These are phyloP conservation scores for Cydia strobilella DNA, from an alignment of 1,140 invertebrate species.

Conservation along the genomic window DNA sequence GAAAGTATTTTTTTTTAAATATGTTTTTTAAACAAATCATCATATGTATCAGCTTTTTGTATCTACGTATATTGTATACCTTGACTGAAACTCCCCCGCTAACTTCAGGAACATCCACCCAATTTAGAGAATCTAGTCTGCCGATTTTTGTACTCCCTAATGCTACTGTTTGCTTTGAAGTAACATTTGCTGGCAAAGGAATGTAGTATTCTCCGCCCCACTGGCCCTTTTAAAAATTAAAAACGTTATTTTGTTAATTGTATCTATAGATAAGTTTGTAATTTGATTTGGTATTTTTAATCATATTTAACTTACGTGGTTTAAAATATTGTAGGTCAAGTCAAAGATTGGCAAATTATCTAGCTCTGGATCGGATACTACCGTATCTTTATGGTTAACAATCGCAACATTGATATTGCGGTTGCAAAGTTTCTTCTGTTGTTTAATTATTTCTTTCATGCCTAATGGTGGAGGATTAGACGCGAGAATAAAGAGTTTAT, in stretches of 20 bases:
- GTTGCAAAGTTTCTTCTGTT: neutral
- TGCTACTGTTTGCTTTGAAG: constrained; percentile 11
- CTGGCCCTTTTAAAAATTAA: constrained; percentile 34
- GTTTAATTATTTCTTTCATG: neutral
- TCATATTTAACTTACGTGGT: constrained; percentile 37
- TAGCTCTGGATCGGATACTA: neutral
- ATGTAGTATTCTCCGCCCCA: constrained; percentile 44
- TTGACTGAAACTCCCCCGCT: constrained; percentile 37
- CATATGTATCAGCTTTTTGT: neutral
- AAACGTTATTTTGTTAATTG: neutral
- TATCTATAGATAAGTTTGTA: neutral
- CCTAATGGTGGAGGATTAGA: constrained; percentile 5
- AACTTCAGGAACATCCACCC: constrained; percentile 41
- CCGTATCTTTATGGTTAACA: neutral
- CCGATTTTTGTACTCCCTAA: constrained; percentile 37
- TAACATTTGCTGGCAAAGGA: neutral
- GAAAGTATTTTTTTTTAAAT: neutral
- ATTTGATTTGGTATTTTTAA: neutral
- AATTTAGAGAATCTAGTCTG: constrained; percentile 41
- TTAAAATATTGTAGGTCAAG: constrained; percentile 38
- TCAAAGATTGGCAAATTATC: constrained; percentile 35
- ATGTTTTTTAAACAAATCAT: too few species aligned
- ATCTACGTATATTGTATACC: constrained; percentile 33
- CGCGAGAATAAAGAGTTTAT: neutral
- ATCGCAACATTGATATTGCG: neutral